Base-by-base conservation (phyloP, 2,888 invertebrate species). In the Herminia tarsipennalis region DNA sequence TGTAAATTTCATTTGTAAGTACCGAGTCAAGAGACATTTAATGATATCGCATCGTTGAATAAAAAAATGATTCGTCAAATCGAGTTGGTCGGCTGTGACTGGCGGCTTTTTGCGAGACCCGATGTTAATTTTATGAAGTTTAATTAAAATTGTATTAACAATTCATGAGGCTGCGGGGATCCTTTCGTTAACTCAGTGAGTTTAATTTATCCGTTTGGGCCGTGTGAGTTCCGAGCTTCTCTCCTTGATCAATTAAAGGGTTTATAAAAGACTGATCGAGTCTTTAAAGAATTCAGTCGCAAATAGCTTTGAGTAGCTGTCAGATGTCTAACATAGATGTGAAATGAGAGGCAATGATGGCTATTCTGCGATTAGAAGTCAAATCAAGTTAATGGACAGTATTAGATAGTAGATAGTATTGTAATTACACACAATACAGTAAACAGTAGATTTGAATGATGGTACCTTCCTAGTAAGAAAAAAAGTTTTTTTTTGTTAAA, bases 141-240 rank as follows among this genome's bases (percentile, higher is more conserved):
- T 79, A 81, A 82, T 82, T 81, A 81, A 78, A 76, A 74, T 67
- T 59, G 59, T 67, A 78, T 82, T 78, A 76, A 74, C 76, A 79
- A 81, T 81, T 81, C 80, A 82, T 82, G 81, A 81, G 70, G 14
- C 81, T 21, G 18, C 76, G 66, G 81, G 80, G 75, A 62, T 55
- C 63, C 72, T 50, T 61, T 58, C 66, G 67, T 69, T 70, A 62
- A 68, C 58, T 51, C 50, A 35, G 42, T 46, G 47, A 29, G 18
- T 57, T 62, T 57, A 64, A 66, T 62, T 62, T 60, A 60, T 54
- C 48, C 39, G 24, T 10, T 22, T 27, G 25, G 45, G 53, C 55
- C 48, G 57, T 50, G 62, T 62, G 56, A 51, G 53, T 48, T 42
- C 38, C 20, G 44, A 30, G 44, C 29, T 30, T 33, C 12, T 27